Evolutionary conservation across 2,797 vertebrate species (phyloP).

Genomic region (Tauraco hartlaubi): DNA sequence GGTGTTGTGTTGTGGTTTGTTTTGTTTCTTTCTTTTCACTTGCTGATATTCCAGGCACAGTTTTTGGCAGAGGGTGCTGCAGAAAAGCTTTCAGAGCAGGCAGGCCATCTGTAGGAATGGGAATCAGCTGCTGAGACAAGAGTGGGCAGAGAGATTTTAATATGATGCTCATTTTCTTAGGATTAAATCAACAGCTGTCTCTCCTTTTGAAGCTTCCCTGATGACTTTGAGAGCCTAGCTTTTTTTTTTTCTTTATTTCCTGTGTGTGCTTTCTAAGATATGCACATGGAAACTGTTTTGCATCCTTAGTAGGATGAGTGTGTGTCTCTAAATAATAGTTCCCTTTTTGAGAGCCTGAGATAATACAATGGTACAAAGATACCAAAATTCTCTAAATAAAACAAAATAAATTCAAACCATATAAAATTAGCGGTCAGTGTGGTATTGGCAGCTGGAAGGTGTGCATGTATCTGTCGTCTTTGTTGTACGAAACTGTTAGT

Average conservation of each 20-base stretch:
- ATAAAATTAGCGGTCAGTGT: not conserved
- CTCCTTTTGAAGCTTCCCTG: not conserved
- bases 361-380: not conserved
- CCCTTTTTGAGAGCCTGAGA: not conserved
- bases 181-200: not conserved
- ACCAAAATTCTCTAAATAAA: not conserved
- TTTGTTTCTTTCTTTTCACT: not conserved
- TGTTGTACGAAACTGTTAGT: not conserved
- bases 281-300: not conserved
- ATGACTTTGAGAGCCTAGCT: not conserved
- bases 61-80: not conserved
- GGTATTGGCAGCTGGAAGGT: not conserved
- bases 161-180: not conserved
- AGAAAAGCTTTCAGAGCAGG: not conserved
- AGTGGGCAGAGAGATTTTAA: not conserved
- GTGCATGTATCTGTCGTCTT: rapidly evolving
- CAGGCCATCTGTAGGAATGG: not conserved
- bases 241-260: rapidly evolving
- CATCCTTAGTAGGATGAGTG: not conserved
- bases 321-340: not conserved
- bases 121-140: not conserved
- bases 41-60: not conserved
- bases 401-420: not conserved
- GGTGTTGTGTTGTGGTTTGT: no score
- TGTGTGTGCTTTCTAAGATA: not conserved